A percentile compares a stretch with the other conserved stretches of the same genome.
Evolutionary conservation across 1,140 invertebrate species (phyloP).

Genomic region (Drosophila simulans): DNA sequence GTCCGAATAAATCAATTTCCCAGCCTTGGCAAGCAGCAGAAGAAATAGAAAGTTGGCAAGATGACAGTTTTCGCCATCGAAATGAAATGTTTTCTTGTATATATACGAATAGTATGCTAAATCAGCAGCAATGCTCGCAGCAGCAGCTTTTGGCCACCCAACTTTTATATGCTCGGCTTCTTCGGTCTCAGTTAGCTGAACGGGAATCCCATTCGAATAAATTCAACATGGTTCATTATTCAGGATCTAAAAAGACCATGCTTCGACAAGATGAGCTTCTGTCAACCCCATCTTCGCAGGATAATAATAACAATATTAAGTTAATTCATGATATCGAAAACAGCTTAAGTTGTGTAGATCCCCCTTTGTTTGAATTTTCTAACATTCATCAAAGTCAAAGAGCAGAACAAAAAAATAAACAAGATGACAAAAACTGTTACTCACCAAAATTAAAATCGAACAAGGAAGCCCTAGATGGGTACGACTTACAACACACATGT

Average conservation of each 20-base stretch:
- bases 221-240: slow-evolving; percentile 30
- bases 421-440: slow-evolving; percentile 8
- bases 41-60: background rate
- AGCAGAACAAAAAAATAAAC: background rate
- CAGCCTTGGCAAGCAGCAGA: slow-evolving; percentile 38
- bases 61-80: slow-evolving; percentile 9
- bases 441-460: background rate
- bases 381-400: background rate
- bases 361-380: slow-evolving; percentile 10
- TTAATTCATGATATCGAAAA: slow-evolving; percentile 19
- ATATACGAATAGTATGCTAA: slow-evolving; percentile 37
- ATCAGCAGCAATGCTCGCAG: slow-evolving; percentile 38
- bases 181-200: slow-evolving; percentile 46
- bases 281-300: slow-evolving; percentile 37
- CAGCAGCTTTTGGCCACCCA: slow-evolving; percentile 63
- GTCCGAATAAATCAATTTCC: slow-evolving; percentile 41
- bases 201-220: slow-evolving; percentile 1
- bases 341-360: slow-evolving; percentile 21
- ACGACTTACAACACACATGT: slow-evolving; percentile 23
- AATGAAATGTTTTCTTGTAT: slow-evolving; percentile 42
- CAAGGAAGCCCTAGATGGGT: slow-evolving; percentile 3
- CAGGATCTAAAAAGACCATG: slow-evolving; percentile 33
- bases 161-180: slow-evolving; percentile 57
- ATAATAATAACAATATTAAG: slow-evolving; percentile 64
- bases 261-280: slow-evolving; percentile 18